phyloP scores from a whole-genome alignment of 2,888 invertebrate species.

The Drosophila flavopinicola region DNA sequence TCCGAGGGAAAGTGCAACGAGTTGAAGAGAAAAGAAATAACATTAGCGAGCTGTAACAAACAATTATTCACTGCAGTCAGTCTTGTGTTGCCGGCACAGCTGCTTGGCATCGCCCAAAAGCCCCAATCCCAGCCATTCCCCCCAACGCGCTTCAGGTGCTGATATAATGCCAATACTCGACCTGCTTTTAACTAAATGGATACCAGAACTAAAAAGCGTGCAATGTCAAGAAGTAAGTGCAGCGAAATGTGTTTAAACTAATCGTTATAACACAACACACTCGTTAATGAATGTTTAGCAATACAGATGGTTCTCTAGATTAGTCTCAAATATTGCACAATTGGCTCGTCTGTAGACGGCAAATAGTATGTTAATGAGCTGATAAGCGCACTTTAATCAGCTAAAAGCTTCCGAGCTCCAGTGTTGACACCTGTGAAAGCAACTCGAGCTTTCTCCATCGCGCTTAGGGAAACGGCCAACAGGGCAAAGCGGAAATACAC shows the following conservation, averaged over 20 bases:
- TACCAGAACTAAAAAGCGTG: conserved; percentile 68
- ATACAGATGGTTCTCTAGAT: not conserved
- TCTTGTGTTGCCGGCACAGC: conserved; percentile 10
- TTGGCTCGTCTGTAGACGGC: not conserved
- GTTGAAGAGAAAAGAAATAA: conserved; percentile 7
- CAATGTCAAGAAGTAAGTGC: conserved; percentile 84
- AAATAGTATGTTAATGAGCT: not conserved
- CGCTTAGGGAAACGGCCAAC: conserved; percentile 4
- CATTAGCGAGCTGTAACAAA: not conserved
- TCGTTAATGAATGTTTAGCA: not conserved
- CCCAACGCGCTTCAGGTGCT: conserved; percentile 12
- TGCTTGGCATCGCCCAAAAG: not conserved
- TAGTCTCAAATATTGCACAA: not conserved
- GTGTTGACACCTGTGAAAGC: conserved; percentile 1
- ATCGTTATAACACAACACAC: not conserved
- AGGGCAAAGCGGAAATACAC: conserved; percentile 29
- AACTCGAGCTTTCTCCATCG: not conserved
- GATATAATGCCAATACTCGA: conserved; percentile 73
- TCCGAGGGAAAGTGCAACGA: conserved; percentile 23
- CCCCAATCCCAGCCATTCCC: not conserved
- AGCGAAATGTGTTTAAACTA: not conserved
- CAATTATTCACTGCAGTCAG: conserved; percentile 4
- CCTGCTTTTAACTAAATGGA: conserved; percentile 73
- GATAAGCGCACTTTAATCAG: conserved; percentile 15
- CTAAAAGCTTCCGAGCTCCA: conserved; percentile 7